These are phyloP conservation scores for Probosciger aterrimus DNA, from an alignment of 2,113 vertebrate species.

Conservation along the genomic window DNA sequence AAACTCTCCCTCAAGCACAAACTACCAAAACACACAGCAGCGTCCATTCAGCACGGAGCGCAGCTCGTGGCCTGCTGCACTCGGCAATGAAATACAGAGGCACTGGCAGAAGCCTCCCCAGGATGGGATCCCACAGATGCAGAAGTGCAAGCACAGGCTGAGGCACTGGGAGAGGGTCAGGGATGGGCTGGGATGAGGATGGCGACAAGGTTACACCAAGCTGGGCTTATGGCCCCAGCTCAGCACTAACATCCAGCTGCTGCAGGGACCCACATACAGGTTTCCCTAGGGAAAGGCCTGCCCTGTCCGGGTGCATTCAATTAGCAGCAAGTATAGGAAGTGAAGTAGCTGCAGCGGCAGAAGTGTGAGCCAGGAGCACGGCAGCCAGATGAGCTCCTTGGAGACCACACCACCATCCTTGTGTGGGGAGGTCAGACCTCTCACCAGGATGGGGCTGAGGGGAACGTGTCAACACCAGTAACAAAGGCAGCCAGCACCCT, in stretches of 20 bases:
- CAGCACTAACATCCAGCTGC: rapidly evolving
- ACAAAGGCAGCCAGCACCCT: not conserved
- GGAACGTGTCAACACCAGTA: not conserved
- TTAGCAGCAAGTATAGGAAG: not conserved
- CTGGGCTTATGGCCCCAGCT: rapidly evolving
- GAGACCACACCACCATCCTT: rapidly evolving
- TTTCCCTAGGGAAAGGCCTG: not conserved
- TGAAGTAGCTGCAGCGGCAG: rapidly evolving
- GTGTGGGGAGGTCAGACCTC: rapidly evolving
- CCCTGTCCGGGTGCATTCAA: rapidly evolving
- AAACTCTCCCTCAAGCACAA: not conserved
- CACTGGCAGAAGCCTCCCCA: not conserved
- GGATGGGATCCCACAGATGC: not conserved
- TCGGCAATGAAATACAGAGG: not conserved
- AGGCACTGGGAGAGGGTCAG: rapidly evolving
- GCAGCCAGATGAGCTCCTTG: not conserved
- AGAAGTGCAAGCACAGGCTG: rapidly evolving
- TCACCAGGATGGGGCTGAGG: rapidly evolving
- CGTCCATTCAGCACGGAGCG: rapidly evolving
- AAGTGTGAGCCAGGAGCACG: rapidly evolving
- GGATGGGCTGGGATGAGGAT: not conserved
- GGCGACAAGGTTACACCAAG: not conserved
- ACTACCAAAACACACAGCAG: not conserved
- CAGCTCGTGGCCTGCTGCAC: not conserved
- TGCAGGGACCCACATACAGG: not conserved